A percentile compares a stretch with the other conserved stretches of the same genome.
phyloP scores from a whole-genome alignment of 1,140 invertebrate genomes.

The Antheraea mylitta region DNA sequence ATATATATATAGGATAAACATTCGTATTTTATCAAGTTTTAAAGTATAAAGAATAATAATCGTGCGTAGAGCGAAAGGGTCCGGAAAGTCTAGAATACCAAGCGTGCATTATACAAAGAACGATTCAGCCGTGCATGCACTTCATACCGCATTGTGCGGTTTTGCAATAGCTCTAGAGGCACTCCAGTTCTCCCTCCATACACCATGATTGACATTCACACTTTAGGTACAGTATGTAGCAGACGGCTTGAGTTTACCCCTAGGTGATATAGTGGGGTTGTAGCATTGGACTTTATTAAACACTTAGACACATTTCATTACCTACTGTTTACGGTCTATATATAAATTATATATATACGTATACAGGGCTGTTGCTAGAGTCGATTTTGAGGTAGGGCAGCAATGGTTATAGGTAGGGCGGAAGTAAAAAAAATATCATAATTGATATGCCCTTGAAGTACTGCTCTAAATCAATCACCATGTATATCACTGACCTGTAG shows the following conservation, averaged over 20 bases:
- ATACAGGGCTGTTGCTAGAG: no score
- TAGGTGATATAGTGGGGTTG: conserved; percentile 19
- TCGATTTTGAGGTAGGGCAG: no score
- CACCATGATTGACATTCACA: conserved; percentile 59
- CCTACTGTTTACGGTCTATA: neutral
- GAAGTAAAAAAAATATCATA: no score
- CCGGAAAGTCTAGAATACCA: neutral
- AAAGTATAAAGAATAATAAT: neutral
- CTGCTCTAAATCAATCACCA: no score
- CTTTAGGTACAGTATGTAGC: conserved; percentile 25
- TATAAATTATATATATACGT: neutral
- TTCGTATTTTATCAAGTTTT: neutral
- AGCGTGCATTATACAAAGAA: conserved; percentile 29
- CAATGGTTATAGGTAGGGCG: no score
- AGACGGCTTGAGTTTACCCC: conserved; percentile 51
- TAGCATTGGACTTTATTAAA: neutral
- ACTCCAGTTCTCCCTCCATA: conserved; percentile 35
- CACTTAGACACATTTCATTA: neutral
- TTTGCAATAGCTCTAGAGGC: conserved; percentile 47
- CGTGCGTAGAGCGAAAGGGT: neutral
- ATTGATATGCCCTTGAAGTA: no score
- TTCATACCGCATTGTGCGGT: conserved; percentile 62
- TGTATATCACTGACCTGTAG: no score
- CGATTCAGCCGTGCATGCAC: conserved; percentile 33
- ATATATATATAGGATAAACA: no score